Evolutionary conservation across 2,888 invertebrate species (phyloP), one percentile per base, ranked within the genome.

Genomic region (Spicauda simplicius): DNA sequence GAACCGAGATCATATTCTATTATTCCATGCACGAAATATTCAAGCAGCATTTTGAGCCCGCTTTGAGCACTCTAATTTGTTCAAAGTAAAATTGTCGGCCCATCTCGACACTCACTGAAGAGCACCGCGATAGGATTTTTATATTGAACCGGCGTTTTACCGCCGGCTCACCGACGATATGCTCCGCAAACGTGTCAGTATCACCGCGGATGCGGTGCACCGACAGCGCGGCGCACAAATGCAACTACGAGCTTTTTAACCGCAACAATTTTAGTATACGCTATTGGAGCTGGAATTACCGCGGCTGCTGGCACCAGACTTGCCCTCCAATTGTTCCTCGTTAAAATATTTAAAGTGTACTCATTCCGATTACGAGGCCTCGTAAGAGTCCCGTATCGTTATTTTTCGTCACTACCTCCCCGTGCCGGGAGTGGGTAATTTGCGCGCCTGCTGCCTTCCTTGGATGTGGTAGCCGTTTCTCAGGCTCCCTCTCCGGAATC

Each of bases 211-310:
- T 74, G 82, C 86, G 87, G 84, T 84, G 88, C 84, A 89, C 89
- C 88, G 83, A 84, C 88, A 86, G 88, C 87, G 87, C 83, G 84
- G 82, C 83, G 85, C 88, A 83, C 83, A 83, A 83, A 89, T 93
- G 88, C 90, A 91, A 94, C 93, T 93, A 94, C 93, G 94, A 94
- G 92, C 94, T 93, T 94, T 94, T 94, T 94, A 94, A 94, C 93
- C 93, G 94, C 95, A 95, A 94, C 95, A 95, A 95, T 94, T 94
- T 95, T 94, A 95, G 94, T 95, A 95, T 95, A 94, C 94, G 93
- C 94, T 94, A 91, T 93, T 93, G 93, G 94, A 95, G 95, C 95
- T 95, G 95, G 95, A 95, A 94, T 95, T 95, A 95, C 95, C 94
- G 95, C 94, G 94, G 94, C 95, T 95, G 95, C 94, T 95, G 95